Base-by-base conservation (phyloP, 2,113 vertebrate genomes). In the Chrysemys picta region DNA sequence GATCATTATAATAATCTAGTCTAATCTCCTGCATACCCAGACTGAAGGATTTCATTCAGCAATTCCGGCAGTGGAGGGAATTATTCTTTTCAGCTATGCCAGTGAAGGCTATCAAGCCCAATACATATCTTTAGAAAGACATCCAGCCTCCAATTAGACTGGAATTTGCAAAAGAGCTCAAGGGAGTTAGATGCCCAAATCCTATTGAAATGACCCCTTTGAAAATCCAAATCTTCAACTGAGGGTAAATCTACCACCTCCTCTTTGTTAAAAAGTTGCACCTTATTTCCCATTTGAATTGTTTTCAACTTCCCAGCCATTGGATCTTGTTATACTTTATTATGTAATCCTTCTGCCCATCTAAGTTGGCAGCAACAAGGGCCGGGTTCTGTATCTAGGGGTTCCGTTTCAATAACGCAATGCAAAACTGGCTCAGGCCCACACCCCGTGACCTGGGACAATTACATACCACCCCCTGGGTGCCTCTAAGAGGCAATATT, bases 1-100 rank as follows among this genome's bases (percentile, higher is more conserved):
- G 8, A 1, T 8, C 14, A 50, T 91, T 84, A 42, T 50, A 17
- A 50, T 84, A 7, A 13, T 3, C 49, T 4, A 6, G 24, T 45
- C 42, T 76, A 21, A 25, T 25, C 12, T 78, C 42, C 75, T 10
- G 79, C 29, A 10, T 0, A 57, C 19, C 10, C 3, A 4, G 11
- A 9, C 0, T 1, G 4, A 31, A 56, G 27, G 69, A 84, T 54
- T 84, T 53, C 27, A 92, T 16, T 11, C 8, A 10, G 1, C 5
- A 19, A 78, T 93, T 82, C 53, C 78, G 80, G 13, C 14, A 79
- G 2, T 31, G 22, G 45, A 13, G 52, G 16, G 78, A 86, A 84
- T 50, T 47, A n/a, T 31, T 52, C 45, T 50, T 72, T 72, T 21
- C 53, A 31, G 2, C 0, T 1, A 1, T 21, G 13, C 1, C 12